Conservation (phyloP, 2,113 vertebrate species). For the Lycocorax pyrrhopterus region DNA sequence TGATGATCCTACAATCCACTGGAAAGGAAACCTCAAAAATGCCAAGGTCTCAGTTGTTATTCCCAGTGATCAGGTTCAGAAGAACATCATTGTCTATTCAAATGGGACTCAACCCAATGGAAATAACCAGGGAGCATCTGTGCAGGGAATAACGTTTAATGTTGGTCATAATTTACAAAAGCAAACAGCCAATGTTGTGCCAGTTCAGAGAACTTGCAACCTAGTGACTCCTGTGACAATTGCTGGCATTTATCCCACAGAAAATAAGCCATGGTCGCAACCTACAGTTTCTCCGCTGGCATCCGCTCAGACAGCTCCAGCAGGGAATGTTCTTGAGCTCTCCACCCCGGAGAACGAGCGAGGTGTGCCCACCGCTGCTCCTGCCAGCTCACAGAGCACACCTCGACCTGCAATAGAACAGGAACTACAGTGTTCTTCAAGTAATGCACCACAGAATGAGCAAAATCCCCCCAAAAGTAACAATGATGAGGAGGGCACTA, state of each 20-base stretch:
- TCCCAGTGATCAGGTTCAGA: conserved; percentile 84
- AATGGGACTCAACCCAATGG: conserved; percentile 81
- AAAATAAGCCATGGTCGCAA: conserved; percentile 77
- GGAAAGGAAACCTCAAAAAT: conserved; percentile 90
- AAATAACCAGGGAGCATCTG: conserved; percentile 75
- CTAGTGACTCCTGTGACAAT: conserved; percentile 74
- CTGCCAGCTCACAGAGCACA: conserved; percentile 11
- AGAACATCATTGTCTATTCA: conserved; percentile 93
- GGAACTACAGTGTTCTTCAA: conserved; percentile 25
- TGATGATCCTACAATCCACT: conserved; percentile 94
- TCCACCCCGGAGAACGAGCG: conserved; percentile 27
- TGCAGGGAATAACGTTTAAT: conserved; percentile 77
- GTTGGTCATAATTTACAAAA: conserved; percentile 79
- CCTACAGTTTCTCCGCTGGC: conserved; percentile 72
- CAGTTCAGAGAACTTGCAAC: conserved; percentile 83
- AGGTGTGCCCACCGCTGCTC: not conserved
- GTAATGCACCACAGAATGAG: conserved; percentile 35
- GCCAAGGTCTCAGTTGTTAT: conserved; percentile 89
- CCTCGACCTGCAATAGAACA: conserved; percentile 3
- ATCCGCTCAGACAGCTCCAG: conserved; percentile 70
- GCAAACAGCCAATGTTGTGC: conserved; percentile 83
- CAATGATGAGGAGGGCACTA: conserved; percentile 66
- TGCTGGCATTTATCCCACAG: conserved; percentile 79
- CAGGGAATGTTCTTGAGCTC: conserved; percentile 69
- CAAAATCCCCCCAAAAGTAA: conserved; percentile 52